A percentile compares a stretch with the other conserved stretches of the same genome.
phyloP scores from a whole-genome alignment of 2,113 vertebrate genomes.

The Rhegmatorhina hoffmannsi region DNA sequence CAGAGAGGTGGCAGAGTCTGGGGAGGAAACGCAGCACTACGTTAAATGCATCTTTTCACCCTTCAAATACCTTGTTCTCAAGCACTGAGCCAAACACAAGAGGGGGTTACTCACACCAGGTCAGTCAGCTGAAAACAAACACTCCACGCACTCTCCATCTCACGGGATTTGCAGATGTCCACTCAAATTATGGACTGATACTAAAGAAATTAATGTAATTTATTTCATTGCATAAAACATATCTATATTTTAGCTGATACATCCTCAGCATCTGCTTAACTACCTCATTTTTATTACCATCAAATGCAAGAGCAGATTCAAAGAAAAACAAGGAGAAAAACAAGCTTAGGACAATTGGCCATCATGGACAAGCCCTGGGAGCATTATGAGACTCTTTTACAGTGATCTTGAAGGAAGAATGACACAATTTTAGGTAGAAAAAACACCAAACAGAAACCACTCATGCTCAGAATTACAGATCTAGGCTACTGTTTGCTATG shows the following conservation, averaged over 20 bases:
- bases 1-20: slow-evolving; percentile 83
- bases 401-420: not conserved
- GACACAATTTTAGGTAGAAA: not conserved
- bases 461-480: not conserved
- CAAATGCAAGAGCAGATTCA: not conserved
- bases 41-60: not conserved
- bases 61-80: not conserved
- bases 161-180: not conserved
- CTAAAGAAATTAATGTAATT: not conserved
- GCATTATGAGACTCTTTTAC: not conserved
- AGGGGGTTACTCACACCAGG: not conserved
- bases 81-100: not conserved
- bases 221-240: not conserved
- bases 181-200: not conserved
- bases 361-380: not conserved
- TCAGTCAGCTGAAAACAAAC: not conserved
- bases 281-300: not conserved
- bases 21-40: not conserved
- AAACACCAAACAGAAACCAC: not conserved
- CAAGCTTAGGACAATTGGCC: not conserved
- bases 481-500: not conserved
- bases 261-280: not conserved
- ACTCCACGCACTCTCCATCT: not conserved
- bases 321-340: not conserved
- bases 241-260: not conserved